Evolutionary conservation across 2,888 invertebrate species (phyloP), one percentile per base, ranked within the genome.

Genomic region (Eupithecia vulgata): DNA sequence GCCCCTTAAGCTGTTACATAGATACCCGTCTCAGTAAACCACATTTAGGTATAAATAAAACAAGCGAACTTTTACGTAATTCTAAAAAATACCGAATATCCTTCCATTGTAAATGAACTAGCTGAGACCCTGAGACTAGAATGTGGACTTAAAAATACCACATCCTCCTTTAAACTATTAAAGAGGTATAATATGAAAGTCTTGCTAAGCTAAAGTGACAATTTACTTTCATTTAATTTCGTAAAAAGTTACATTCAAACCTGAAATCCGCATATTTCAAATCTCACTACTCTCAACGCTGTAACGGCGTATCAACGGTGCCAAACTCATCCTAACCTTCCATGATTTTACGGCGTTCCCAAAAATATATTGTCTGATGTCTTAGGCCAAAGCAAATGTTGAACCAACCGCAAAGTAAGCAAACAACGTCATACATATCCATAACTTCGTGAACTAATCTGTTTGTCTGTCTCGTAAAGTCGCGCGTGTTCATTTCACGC

Each of bases 351-450:
- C 25, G 64, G 25, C 64, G 37, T 40, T 61, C 37, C 64, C 40
- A 40, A 64, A 64, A 64, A 64, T 64, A 65, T 65, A 40, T 25
- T 65, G 65, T 40, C 48, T 34, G 65, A 65, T 65, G 65, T 65
- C 65, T 65, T 65, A 65, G 65, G 65, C 40, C 40, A 65, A 67
- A 67, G 72, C 57, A 74, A 79, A 65, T 65, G 40, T 65, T 65
- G 65, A 42, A 40, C 65, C 5, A 65, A 65, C 65, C 40, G 25
- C 65, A 65, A 65, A 65, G 65, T 65, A 65, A 65, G 65, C 65
- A 42, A 65, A 65, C 25, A 65, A 40, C 5, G 65, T 65, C 65
- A 37, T 65, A 65, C 65, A 37, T 65, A 65, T 42, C 40, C 65
- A 65, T 65, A 65, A 42, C 65, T 65, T 65, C 7, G 65, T 65